A percentile compares a stretch with the other conserved stretches of the same genome.
These are phyloP conservation scores for Papilio xuthus DNA, from an alignment of 1,140 invertebrate genomes.

Conservation along the genomic window DNA sequence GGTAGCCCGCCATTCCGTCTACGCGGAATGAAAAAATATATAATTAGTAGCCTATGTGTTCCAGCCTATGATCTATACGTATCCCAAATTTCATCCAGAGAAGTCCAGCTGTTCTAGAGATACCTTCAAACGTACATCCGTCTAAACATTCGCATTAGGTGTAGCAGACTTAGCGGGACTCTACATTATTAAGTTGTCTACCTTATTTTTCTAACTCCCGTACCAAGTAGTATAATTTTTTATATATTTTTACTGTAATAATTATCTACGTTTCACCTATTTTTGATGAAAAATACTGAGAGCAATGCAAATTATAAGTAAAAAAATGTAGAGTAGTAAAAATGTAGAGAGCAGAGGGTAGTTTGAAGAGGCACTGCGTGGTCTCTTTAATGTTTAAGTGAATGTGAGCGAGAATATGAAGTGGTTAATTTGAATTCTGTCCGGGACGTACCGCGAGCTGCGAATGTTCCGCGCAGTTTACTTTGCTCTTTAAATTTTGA, in stretches of 20 bases:
- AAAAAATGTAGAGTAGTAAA: conserved; percentile 24
- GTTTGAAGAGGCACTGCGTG: conserved; percentile 25
- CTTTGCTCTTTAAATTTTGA: conserved; percentile 34
- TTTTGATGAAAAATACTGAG: conserved; percentile 19
- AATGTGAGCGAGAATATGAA: conserved; percentile 59
- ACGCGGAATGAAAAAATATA: too few relatives aligned
- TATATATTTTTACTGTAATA: not conserved
- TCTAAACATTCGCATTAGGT: too few relatives aligned
- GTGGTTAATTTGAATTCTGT: conserved; percentile 71
- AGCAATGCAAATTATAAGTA: conserved; percentile 17
- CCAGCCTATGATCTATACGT: too few relatives aligned
- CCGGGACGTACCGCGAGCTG: conserved; percentile 23
- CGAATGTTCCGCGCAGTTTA: conserved; percentile 42
- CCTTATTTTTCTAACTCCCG: not conserved
- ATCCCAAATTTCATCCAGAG: too few relatives aligned
- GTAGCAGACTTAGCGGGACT: too few relatives aligned
- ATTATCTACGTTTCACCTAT: not conserved
- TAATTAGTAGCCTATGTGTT: too few relatives aligned
- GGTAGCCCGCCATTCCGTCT: too few relatives aligned
- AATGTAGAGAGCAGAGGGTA: conserved; percentile 23
- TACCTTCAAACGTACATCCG: too few relatives aligned
- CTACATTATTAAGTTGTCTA: too few relatives aligned
- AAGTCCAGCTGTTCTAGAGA: too few relatives aligned
- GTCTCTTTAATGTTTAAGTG: conserved; percentile 54
- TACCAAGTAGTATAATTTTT: not conserved